Evolutionary conservation across 2,888 invertebrate genomes (phyloP).

Genomic region (Netelia fuscicornis): DNA sequence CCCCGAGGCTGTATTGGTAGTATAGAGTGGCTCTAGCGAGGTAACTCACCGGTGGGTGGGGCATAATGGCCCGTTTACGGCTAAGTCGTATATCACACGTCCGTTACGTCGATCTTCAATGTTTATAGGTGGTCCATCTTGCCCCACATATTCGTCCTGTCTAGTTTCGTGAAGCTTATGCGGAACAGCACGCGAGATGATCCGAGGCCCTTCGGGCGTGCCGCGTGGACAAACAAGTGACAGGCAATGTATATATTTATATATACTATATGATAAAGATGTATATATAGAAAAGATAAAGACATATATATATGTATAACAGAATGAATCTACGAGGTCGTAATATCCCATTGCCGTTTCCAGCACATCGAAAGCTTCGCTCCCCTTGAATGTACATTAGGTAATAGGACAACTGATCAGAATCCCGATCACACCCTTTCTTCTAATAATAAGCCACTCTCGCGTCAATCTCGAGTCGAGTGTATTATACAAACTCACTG

Average conservation of each 20-base stretch:
- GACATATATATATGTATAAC: background rate
- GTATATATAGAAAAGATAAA: constrained; percentile 6
- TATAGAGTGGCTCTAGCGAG: background rate
- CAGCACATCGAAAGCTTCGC: constrained; percentile 7
- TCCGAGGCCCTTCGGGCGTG: constrained; percentile 57
- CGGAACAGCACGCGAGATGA: constrained; percentile 57
- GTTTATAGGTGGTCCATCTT: background rate
- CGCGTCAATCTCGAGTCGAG: background rate
- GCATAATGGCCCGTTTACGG: background rate
- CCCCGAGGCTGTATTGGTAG: constrained; percentile 26
- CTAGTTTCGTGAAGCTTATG: constrained; percentile 42
- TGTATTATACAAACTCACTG: too few relatives aligned
- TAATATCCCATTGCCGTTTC: constrained; percentile 21
- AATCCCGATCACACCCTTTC: constrained; percentile 9
- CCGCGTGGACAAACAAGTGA: constrained; percentile 27
- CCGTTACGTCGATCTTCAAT: too few relatives aligned
- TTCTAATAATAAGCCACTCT: constrained; percentile 20
- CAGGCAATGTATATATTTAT: background rate
- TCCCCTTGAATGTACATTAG: constrained; percentile 28
- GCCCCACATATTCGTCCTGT: background rate
- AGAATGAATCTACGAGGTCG: constrained; percentile 24
- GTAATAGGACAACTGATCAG: too few relatives aligned
- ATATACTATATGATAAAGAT: background rate
- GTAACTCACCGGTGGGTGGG: background rate
- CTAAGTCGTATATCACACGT: background rate